Base-by-base conservation (phyloP, 2,888 invertebrate species). In the Callyntrura sp. region DNA sequence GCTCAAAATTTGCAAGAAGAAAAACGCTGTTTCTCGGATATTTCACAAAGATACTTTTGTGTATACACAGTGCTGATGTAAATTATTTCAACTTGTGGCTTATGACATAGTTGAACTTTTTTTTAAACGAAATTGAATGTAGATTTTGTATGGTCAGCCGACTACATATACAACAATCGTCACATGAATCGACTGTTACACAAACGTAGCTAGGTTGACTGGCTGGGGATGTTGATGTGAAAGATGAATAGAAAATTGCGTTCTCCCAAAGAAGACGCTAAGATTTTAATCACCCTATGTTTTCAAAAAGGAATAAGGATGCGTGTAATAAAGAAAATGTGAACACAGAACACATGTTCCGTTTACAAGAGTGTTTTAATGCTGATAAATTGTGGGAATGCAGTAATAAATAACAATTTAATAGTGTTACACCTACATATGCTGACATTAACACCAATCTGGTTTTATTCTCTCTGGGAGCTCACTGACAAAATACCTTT, bases 331-430 rank as follows among this genome's bases (percentile, higher is more conserved):
- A 35, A 35, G 70, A 70, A 17, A 14, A 73, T 20, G n/a, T 20
- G n/a, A 62, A 8, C 14, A 62, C 23, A 73, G 45, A 0, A 12
- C 8, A 20, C 12, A n/a, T 35, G 23, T 43, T 68, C 25, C 2
- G 17, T 73, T 12, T 45, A 45, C 70, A 45, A 73, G 20, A 43
- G 78, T 9, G 28, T 78, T 78, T 51, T 78, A 55, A 78, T 55
- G 43, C 78, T 78, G 78, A 78, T 78, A 55, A 78, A 55, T 35
- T 81, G 57, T 43, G 9, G n/a, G 81, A 60, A 43, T 60, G 43
- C 45, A 60, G 78, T 55, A 89, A 89, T 89, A 89, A 89, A 89
- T 89, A 89, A 89, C 70, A 43, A 57, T 89, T 89, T 89, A 79
- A 85, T 85, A 79, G 89, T 20, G 65, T 89, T 84, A 85, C 89